Conservation (phyloP, 1,140 invertebrate genomes). For the Aphidius ervi region DNA sequence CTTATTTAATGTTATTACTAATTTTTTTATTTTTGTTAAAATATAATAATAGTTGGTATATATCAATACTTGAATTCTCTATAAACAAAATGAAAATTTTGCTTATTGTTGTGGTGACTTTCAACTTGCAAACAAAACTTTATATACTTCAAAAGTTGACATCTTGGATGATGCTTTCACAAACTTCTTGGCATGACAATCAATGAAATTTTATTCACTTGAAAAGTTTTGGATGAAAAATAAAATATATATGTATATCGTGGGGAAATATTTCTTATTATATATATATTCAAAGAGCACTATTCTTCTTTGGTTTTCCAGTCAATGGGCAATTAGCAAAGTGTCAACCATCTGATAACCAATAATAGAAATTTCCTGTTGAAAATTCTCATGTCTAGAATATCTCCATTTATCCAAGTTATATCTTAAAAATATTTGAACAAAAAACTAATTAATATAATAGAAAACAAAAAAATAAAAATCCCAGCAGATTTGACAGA, state of each 20-base stretch:
- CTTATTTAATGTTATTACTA: too few species aligned
- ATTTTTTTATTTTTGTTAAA: too few species aligned
- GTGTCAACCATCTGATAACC: conserved; percentile 15
- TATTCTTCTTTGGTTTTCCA: not conserved
- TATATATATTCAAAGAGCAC: not conserved
- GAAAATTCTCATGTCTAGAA: conserved; percentile 4
- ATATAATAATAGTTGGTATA: too few species aligned
- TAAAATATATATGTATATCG: not conserved
- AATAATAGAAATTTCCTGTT: conserved; percentile 23
- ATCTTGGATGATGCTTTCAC: conserved; percentile 8
- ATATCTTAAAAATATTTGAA: too few species aligned
- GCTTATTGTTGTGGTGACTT: not conserved
- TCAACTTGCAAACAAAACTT: conserved; percentile 25
- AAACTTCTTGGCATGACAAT: conserved; percentile 29
- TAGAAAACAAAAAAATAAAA: too few species aligned
- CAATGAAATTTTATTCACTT: conserved; percentile 27
- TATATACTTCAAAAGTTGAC: conserved; percentile 23
- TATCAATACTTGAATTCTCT: too few species aligned
- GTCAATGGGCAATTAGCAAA: conserved; percentile 10
- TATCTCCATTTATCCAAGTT: not conserved
- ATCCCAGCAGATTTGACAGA: too few species aligned
- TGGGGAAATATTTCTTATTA: not conserved
- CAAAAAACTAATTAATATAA: too few species aligned
- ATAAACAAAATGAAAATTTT: not conserved
- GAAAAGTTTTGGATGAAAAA: conserved; percentile 3